Evolutionary conservation across 2,888 invertebrate genomes (phyloP).

Genomic region (Dusona sp.): DNA sequence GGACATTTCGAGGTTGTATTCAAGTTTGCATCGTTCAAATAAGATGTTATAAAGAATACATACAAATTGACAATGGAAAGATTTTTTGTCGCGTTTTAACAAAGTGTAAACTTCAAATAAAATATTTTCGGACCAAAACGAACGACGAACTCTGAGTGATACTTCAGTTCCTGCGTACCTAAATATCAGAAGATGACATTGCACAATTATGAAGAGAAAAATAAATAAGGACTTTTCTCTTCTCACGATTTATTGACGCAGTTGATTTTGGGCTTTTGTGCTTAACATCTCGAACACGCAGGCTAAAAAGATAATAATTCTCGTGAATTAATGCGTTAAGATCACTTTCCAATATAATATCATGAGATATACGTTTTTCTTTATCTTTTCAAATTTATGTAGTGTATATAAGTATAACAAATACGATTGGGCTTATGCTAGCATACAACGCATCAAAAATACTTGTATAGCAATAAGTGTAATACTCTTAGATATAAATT

Average conservation of each 20-base stretch:
- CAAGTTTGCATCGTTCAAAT: not conserved
- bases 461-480: conserved; percentile 57
- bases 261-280: not conserved
- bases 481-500: conserved; percentile 37
- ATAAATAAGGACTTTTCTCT: not conserved
- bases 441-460: conserved; percentile 61
- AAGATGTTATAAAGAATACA: not conserved
- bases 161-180: not conserved
- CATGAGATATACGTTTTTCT: not conserved
- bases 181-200: not conserved
- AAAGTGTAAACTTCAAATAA: not conserved
- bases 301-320: not conserved
- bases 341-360: not conserved
- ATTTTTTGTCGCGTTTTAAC: not conserved
- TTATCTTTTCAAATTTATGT: conserved; percentile 22
- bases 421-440: conserved; percentile 37
- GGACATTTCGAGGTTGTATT: not conserved
- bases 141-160: not conserved
- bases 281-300: not conserved
- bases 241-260: not conserved
- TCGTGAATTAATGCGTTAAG: not conserved
- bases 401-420: conserved; percentile 33
- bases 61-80: no score
- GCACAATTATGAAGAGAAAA: not conserved
- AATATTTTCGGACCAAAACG: not conserved